A percentile compares a stretch with the other conserved stretches of the same genome.
These are phyloP conservation scores for Reticulitermes lucifugus DNA, from an alignment of 2,888 invertebrate species.

Conservation along the genomic window DNA sequence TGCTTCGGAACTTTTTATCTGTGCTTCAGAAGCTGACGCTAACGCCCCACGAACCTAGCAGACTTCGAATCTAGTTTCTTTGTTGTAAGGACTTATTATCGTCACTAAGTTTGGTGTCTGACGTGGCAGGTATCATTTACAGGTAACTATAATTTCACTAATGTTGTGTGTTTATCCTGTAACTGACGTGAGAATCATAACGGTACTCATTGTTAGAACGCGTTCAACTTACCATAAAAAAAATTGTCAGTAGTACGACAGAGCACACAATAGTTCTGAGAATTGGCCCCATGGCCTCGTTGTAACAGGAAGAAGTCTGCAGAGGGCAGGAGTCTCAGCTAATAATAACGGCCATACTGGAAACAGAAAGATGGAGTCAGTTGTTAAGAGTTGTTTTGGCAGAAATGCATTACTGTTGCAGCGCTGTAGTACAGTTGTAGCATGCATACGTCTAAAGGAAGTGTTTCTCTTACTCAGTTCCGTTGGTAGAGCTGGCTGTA, in stretches of 20 bases:
- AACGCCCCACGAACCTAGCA: too few relatives aligned
- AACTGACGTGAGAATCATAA: not conserved
- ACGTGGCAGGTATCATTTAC: too few relatives aligned
- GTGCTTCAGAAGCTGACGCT: too few relatives aligned
- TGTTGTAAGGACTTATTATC: not conserved
- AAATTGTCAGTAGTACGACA: not conserved
- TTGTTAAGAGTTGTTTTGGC: not conserved
- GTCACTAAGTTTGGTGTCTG: not conserved
- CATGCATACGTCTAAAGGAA: too few relatives aligned
- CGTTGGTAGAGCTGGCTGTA: too few relatives aligned
- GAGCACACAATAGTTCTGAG: not conserved
- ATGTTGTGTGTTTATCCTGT: not conserved
- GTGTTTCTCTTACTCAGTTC: too few relatives aligned
- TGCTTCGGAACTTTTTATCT: too few relatives aligned
- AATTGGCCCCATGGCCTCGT: slow-evolving; percentile 18
- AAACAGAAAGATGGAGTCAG: not conserved
- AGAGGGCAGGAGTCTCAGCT: not conserved
- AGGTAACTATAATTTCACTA: not conserved
- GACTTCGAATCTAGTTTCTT: not conserved
- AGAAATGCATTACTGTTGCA: not conserved
- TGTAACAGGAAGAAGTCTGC: slow-evolving; percentile 17
- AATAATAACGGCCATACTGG: not conserved
- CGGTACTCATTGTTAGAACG: not conserved
- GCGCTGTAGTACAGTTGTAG: too few relatives aligned
- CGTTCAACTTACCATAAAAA: not conserved